Evolutionary conservation across 2,888 invertebrate genomes (phyloP), one percentile per base, ranked within the genome.

Genomic region (Ormia ochracea): DNA sequence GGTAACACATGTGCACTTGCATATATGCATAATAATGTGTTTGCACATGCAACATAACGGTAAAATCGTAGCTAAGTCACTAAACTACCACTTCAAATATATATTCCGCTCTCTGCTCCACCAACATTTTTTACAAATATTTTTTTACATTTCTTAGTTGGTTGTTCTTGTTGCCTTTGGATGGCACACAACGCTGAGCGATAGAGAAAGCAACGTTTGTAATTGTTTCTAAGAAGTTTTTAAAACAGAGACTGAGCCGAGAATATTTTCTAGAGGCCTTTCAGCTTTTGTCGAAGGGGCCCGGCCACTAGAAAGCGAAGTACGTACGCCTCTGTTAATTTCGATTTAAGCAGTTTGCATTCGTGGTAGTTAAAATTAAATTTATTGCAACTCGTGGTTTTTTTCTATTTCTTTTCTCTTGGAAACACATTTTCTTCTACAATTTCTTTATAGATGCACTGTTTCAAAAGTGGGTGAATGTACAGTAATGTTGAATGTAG

Each of bases 391-490:
- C 59, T 70, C 36, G 69, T 65, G 41, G 36, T 56, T 73, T 61
- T 66, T 56, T 54, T 45, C 52, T 50, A 43, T 52, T 36, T 61
- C 31, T 61, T 66, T 65, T 68, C 58, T 69, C 48, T 72, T 58
- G 12, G 14, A 50, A 48, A 4, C n/a, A 19, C 26, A 7, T 59
- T 48, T 41, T 77, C 45, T 58, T 14, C n/a, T 66, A 19, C 48
- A 68, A 76, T 68, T 68, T 76, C 63, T 82, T 82, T 65, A 73
- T 63, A 78, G 75, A 58, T 77, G 66, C 69, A 73, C 43, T 61
- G 23, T 77, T 70, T 41, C 56, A 73, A 88, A 88, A 88, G 88
- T 88, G 88, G 88, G 88, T 88, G 88, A 88, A 88, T 88, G 88
- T 88, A 88, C 88, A 88, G 88, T 88, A 87, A 88, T 87, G 85